Percentiles rank a stretch among this genome's conserved stretches.
These are phyloP conservation scores for Scleropages formosus DNA, from an alignment of 2,797 vertebrate genomes.

Conservation along the genomic window DNA sequence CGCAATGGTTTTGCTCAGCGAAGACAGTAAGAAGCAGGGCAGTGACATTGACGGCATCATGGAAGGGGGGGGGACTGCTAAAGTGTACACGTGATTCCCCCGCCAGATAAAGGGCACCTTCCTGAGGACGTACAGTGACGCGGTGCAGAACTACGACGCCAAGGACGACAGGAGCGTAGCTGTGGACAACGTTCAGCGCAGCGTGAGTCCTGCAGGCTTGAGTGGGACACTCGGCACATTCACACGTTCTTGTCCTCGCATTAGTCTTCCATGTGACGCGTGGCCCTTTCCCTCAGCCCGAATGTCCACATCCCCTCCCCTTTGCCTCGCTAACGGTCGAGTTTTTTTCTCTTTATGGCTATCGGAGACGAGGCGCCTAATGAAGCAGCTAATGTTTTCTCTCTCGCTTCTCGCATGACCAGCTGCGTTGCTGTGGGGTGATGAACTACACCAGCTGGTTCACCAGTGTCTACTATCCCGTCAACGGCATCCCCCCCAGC, in stretches of 20 bases:
- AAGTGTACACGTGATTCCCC: conserved; percentile 16
- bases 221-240: too few relatives aligned
- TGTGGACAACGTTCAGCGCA: conserved; percentile 89
- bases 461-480: conserved; percentile 84
- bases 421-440: conserved; percentile 96
- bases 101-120: conserved; percentile 91
- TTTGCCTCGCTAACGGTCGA: too few relatives aligned
- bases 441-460: conserved; percentile 98
- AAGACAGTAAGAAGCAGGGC: neutral
- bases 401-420: conserved; percentile 31
- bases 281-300: too few relatives aligned
- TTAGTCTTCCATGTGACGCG: too few relatives aligned
- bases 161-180: conserved; percentile 86
- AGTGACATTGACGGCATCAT: neutral
- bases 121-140: conserved; percentile 84
- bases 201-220: conserved; percentile 76
- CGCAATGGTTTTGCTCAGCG: neutral
- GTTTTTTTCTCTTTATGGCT: too few relatives aligned
- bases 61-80: neutral
- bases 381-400: neutral
- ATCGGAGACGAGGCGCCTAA: too few relatives aligned
- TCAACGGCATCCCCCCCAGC: conserved; percentile 85
- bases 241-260: too few relatives aligned
- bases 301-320: too few relatives aligned
- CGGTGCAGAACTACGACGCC: conserved; percentile 85